A percentile compares a stretch with the other conserved stretches of the same genome.
Evolutionary conservation across 2,888 invertebrate genomes (phyloP).

Genomic region (Balanococcus diminutus): DNA sequence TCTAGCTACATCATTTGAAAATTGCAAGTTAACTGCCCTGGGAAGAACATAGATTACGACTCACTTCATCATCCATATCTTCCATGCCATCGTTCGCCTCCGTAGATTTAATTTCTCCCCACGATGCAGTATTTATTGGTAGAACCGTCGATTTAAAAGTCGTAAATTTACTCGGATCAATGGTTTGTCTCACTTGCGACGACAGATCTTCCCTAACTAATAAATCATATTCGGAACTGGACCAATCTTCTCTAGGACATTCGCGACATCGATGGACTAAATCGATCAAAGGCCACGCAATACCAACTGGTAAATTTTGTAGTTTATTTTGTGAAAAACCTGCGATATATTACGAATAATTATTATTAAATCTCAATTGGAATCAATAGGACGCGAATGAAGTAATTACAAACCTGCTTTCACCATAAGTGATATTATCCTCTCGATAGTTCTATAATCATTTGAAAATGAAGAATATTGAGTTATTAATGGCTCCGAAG

Average conservation of each 20-base stretch:
- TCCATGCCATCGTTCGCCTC: slow-evolving; percentile 72
- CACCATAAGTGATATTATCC: slow-evolving; percentile 36
- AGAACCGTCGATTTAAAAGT: slow-evolving; percentile 30
- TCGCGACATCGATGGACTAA: slow-evolving; percentile 74
- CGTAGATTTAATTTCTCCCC: slow-evolving; percentile 51
- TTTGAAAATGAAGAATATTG: slow-evolving; percentile 43
- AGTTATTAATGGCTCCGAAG: slow-evolving; percentile 30
- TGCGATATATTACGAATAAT: background rate
- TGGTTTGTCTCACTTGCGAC: slow-evolving; percentile 56
- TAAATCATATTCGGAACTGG: slow-evolving; percentile 72
- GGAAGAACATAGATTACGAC: background rate
- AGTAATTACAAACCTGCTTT: slow-evolving; percentile 44
- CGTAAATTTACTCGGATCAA: slow-evolving; percentile 33
- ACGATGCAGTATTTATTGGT: slow-evolving; percentile 33
- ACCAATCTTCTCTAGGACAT: slow-evolving; percentile 76
- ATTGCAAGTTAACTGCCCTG: too few species aligned
- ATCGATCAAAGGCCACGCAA: slow-evolving; percentile 73
- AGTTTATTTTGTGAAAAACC: slow-evolving; percentile 55
- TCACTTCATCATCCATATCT: slow-evolving; percentile 63
- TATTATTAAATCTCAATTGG: background rate
- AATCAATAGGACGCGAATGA: too few species aligned
- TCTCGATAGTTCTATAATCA: slow-evolving; percentile 38
- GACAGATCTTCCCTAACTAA: slow-evolving; percentile 76
- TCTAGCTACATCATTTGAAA: too few species aligned
- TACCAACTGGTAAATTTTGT: slow-evolving; percentile 62